Evolutionary conservation across 2,888 invertebrate species (phyloP), one percentile per base, ranked within the genome.

Genomic region (Brachyptera risi): DNA sequence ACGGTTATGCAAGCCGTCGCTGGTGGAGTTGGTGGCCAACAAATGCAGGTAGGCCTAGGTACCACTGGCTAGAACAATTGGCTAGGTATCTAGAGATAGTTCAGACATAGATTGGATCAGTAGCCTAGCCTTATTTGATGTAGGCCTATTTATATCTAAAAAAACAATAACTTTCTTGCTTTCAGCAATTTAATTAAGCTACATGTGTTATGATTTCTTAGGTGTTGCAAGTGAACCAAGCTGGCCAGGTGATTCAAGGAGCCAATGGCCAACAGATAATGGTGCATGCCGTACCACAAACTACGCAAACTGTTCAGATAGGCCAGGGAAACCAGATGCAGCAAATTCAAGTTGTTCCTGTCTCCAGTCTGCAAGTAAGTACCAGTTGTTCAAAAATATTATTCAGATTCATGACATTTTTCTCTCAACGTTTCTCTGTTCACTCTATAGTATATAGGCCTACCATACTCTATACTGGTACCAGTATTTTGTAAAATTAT

Each of bases 261-360:
- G 80, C 84, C 0, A 84, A 83, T 60, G 85, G 86, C 0, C 86
- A 87, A 71, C 87, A 87, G 71, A 85, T 88, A 40, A 83, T 88
- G 71, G 83, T 88, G 0, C 87, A 87, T 69, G 75, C 85, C 0
- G 80, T 87, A 66, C 84, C 85, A 0, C 79, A 84, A 17, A 76
- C 78, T 37, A 78, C 78, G 1, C 83, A 80, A 62, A 71, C 82
- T 11, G 82, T 88, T 67, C 85, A 85, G 77, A 82, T 85, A 56
- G 78, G 83, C 1, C 83, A 84, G 4, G 82, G 80, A 65, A 80
- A 83, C 0, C 84, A 84, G 66, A 69, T 86, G 31, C 85, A 85
- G 70, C 88, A 87, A 68, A 80, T 90, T 35, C 89, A 89, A 78
- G 87, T 89, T 0, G 77, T 89, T 13, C 88, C 89, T 1, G 80